Conservation (phyloP, 2,113 vertebrate species). For the Thomomys bottae region DNA sequence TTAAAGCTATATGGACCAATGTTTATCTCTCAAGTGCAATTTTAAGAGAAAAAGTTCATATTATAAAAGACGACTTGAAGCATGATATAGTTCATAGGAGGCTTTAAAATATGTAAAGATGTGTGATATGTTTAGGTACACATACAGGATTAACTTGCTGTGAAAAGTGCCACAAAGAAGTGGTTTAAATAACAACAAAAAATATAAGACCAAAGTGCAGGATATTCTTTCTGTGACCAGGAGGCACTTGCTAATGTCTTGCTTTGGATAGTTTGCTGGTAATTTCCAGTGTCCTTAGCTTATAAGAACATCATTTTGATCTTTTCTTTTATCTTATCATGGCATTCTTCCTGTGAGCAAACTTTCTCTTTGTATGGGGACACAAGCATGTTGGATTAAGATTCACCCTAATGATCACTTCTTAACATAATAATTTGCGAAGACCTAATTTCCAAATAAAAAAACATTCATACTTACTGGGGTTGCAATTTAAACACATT, state of each 20-base stretch:
- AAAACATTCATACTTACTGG: neutral
- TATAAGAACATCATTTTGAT: neutral
- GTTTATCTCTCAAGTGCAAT: neutral
- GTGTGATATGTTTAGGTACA: neutral
- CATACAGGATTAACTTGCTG: neutral
- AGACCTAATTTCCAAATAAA: constrained; percentile 5
- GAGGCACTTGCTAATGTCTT: neutral
- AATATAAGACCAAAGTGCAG: neutral
- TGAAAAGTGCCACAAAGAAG: neutral
- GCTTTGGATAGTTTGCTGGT: neutral
- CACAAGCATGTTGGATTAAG: neutral
- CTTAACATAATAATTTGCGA: neutral
- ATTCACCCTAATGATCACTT: neutral
- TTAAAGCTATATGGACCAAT: neutral
- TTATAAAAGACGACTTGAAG: neutral
- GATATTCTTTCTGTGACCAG: too few relatives aligned
- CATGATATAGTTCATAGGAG: neutral
- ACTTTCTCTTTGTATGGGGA: neutral
- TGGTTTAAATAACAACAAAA: neutral
- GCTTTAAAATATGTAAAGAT: neutral
- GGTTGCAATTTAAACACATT: neutral
- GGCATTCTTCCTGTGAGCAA: neutral
- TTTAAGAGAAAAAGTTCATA: neutral
- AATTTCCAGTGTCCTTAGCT: neutral
- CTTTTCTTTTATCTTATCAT: neutral